Percentiles rank a stretch among this genome's conserved stretches.
These are phyloP conservation scores for Achatina immaculata DNA, from an alignment of 1,140 invertebrate genomes.

Conservation along the genomic window DNA sequence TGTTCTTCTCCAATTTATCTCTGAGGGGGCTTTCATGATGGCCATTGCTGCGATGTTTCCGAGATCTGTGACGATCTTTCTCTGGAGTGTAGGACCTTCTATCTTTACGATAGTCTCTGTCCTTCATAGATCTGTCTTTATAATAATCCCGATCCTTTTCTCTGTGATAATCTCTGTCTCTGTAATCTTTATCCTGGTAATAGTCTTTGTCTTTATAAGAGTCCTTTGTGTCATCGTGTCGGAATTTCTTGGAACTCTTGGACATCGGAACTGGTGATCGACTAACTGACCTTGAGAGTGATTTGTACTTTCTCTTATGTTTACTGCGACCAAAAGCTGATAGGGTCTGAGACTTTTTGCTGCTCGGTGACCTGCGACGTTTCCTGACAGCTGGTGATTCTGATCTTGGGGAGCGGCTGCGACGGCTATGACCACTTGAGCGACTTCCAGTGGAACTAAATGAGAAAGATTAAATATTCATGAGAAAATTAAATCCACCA, in stretches of 20 bases:
- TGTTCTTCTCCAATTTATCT: slow-evolving; percentile 56
- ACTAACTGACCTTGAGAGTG: slow-evolving; percentile 28
- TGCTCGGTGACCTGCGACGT: slow-evolving; percentile 22
- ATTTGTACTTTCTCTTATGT: slow-evolving; percentile 36
- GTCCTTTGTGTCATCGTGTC: slow-evolving; percentile 3
- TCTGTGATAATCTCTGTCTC: slow-evolving; percentile 40
- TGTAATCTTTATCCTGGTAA: slow-evolving; percentile 14
- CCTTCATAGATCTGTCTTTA: slow-evolving; percentile 43
- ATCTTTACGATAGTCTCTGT: slow-evolving; percentile 55
- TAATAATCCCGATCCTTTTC: slow-evolving; percentile 50
- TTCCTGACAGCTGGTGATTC: slow-evolving; percentile 44
- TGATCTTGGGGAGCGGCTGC: slow-evolving; percentile 52
- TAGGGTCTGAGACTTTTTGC: background rate
- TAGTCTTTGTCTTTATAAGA: slow-evolving; percentile 22
- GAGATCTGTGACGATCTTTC: slow-evolving; percentile 50
- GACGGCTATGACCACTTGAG: slow-evolving; percentile 44
- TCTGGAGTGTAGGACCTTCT: slow-evolving; percentile 54
- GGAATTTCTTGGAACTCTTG: slow-evolving; percentile 34
- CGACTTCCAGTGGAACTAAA: slow-evolving; percentile 41
- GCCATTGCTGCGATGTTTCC: slow-evolving; percentile 55
- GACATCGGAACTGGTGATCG: slow-evolving; percentile 31
- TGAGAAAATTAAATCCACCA: no score
- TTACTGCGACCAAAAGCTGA: slow-evolving; percentile 27
- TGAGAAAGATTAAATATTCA: no score
- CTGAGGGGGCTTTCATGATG: slow-evolving; percentile 52